Percentiles rank a stretch among this genome's conserved stretches.
These are phyloP conservation scores for Popillia japonica DNA, from an alignment of 1,140 invertebrate genomes.

Conservation along the genomic window DNA sequence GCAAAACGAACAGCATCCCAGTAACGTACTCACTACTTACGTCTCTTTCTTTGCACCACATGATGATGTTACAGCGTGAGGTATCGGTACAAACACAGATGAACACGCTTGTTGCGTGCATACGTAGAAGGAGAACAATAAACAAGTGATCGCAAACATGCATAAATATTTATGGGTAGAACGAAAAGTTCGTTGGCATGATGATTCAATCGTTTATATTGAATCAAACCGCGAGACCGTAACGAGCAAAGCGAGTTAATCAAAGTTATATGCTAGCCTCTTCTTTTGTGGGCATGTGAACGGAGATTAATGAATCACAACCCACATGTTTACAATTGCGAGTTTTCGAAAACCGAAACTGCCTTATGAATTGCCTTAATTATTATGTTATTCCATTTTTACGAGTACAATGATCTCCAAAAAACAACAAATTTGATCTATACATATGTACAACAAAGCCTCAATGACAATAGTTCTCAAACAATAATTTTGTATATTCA, in stretches of 20 bases:
- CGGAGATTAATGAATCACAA: background rate
- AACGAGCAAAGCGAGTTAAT: slow-evolving; percentile 4
- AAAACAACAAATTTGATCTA: no score
- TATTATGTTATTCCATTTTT: no score
- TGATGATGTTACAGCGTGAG: background rate
- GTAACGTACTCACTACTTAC: background rate
- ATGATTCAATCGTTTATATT: slow-evolving; percentile 28
- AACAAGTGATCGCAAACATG: slow-evolving; percentile 15
- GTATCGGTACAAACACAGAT: background rate
- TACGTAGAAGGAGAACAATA: slow-evolving; percentile 13
- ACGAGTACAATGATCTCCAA: no score
- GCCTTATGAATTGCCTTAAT: no score
- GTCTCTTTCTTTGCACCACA: background rate
- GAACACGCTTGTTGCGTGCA: background rate
- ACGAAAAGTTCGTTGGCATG: slow-evolving; percentile 31
- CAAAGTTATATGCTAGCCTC: slow-evolving; percentile 11
- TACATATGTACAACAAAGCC: no score
- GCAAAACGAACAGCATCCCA: background rate
- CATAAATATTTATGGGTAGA: slow-evolving; percentile 28
- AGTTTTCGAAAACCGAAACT: background rate
- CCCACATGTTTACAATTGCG: background rate
- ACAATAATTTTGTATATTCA: no score
- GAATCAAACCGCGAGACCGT: slow-evolving; percentile 26
- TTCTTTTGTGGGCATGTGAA: slow-evolving; percentile 8
- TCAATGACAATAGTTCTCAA: no score